Percentiles rank a stretch among this genome's conserved stretches.
Conservation (phyloP, 2,113 vertebrate species). For the Cebidichthys violaceus region DNA sequence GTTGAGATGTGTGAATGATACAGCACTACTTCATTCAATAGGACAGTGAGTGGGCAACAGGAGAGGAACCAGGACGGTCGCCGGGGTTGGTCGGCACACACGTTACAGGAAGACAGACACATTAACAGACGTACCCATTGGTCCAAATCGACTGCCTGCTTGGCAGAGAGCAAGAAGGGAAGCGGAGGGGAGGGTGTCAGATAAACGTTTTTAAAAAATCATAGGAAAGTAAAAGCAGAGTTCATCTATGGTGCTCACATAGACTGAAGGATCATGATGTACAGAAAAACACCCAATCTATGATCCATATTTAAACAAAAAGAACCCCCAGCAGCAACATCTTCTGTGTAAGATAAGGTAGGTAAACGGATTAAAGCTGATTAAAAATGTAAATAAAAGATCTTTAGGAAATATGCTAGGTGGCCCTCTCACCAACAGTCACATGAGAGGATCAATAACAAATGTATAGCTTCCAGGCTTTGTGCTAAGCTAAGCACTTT, state of each 20-base stretch:
- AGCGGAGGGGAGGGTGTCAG: constrained; percentile 63
- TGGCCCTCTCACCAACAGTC: not conserved
- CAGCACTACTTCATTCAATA: constrained; percentile 62
- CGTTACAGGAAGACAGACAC: constrained; percentile 69
- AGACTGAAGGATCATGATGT: constrained; percentile 7
- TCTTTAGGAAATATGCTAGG: not conserved
- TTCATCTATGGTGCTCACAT: constrained; percentile 10
- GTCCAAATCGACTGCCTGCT: constrained; percentile 88
- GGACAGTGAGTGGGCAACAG: constrained; percentile 53
- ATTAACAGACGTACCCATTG: constrained; percentile 85
- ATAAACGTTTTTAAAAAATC: constrained; percentile 58
- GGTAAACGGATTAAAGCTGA: not conserved
- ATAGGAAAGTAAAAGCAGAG: constrained; percentile 44
- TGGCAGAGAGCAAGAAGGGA: constrained; percentile 75
- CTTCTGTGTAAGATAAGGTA: not conserved
- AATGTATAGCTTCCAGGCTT: not conserved
- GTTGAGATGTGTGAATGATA: constrained; percentile 48
- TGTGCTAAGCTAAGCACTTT: not conserved
- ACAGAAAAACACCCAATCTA: constrained; percentile 1
- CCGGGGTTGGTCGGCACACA: constrained; percentile 62
- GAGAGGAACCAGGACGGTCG: constrained; percentile 61
- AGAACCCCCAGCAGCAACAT: no score
- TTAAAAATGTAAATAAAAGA: not conserved
- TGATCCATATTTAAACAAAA: not conserved
- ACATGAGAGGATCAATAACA: not conserved